Base-by-base conservation (phyloP, 2,797 vertebrate species). In the Darevskia mixta region DNA sequence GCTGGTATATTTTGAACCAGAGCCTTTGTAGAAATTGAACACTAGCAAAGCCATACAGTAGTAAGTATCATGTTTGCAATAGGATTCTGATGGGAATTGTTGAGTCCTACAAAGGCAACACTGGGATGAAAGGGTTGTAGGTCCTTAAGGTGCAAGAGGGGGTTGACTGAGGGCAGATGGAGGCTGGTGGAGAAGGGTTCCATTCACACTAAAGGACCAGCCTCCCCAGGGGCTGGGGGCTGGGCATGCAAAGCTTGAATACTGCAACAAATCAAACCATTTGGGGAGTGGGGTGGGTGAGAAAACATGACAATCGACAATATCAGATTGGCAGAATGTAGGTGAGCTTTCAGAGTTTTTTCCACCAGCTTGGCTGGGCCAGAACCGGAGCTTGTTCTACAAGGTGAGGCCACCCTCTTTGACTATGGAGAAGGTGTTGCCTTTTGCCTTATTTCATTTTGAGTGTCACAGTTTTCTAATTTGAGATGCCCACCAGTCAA, bases 401-500 rank as follows among this genome's bases (percentile, higher is more conserved):
- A 73, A 84, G 45, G 49, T 38, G 25, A 75, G 29, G 8, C 55
- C 9, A 29, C 25, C 20, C 11, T 32, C 27, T 77, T 41, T 29
- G 17, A 23, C 83, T 43, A 2, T 20, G 11, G 1, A 2, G 0
- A 1, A 10, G 43, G 4, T 78, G 38, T 72, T 82, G 13, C 0
- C 17, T 17, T 5, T 8, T 58, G 13, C 25, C 55, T 78, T 0
- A 41, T 6, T 58, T 86, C 2, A 71, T 93, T 92, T 89, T 84
- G 8, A 1, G 0, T 76, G 55, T 88, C 88, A 73, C 55, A 27
- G 8, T 87, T 64, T 71, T 87, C 86, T 86, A 71, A 83, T 86
- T 87, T 35, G 45, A 80, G 35, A 83, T 88, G 69, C 71, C 79
- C 64, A 71, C 55, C 67, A 91, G 88, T 83, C 82, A 92, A 88